Percentiles rank a stretch among this genome's conserved stretches.
Conservation (phyloP, 2,888 invertebrate genomes). For the Eumerus sabulonum region DNA sequence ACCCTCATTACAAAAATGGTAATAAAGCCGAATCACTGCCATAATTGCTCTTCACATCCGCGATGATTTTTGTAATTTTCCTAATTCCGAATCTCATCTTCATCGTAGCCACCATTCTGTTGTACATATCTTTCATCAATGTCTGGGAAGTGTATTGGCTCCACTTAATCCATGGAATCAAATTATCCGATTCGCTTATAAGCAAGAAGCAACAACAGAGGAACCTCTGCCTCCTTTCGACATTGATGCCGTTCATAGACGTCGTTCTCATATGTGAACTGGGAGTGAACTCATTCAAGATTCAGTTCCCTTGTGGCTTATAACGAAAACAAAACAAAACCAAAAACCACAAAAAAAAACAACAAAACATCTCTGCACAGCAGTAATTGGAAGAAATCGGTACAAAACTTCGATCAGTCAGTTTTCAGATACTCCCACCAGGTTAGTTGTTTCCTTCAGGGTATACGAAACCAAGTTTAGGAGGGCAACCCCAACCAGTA, state of each 20-base stretch:
- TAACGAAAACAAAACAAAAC: neutral
- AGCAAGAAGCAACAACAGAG: constrained; percentile 17
- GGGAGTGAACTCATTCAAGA: constrained; percentile 41
- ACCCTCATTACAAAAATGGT: too few species aligned
- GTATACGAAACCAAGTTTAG: constrained; percentile 19
- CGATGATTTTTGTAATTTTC: constrained; percentile 31
- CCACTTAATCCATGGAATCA: constrained; percentile 37
- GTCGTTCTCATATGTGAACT: constrained; percentile 15
- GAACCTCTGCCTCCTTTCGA: constrained; percentile 24
- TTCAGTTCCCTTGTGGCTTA: constrained; percentile 43
- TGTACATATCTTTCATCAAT: constrained; percentile 7
- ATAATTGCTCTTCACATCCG: neutral
- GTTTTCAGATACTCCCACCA: constrained; percentile 40
- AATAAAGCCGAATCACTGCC: too few species aligned
- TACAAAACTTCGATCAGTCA: constrained; percentile 62
- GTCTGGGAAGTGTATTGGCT: constrained; percentile 37
- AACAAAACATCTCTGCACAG: constrained; percentile 6
- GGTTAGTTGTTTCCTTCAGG: constrained; percentile 4
- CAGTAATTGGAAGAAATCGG: constrained; percentile 57
- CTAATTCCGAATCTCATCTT: constrained; percentile 37
- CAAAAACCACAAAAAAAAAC: too few species aligned
- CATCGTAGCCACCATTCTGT: constrained; percentile 1
- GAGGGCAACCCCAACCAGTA: constrained; percentile 21
- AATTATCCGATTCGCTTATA: constrained; percentile 48
- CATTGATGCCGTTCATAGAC: constrained; percentile 16